Conservation (phyloP, 37 sponge, comb jelly and placozoan species). For the Trichoplax adhaerens region DNA sequence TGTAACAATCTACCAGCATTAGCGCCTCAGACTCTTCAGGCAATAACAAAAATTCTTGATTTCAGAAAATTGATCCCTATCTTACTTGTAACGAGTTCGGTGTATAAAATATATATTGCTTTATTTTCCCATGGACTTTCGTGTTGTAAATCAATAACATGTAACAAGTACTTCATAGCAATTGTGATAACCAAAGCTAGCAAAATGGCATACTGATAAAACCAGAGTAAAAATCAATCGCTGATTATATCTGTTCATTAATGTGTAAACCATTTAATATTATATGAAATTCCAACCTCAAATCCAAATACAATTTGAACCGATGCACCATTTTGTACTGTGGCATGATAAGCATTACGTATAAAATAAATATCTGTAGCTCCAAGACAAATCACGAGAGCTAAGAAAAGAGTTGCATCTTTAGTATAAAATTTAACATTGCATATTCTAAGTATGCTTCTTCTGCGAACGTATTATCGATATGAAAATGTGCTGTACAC, state of each 20-base stretch:
- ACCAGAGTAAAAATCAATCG: no score
- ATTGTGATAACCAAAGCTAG: slow-evolving; percentile 39
- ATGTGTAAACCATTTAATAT: not conserved
- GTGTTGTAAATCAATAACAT: slow-evolving; percentile 74
- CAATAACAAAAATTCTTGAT: no score
- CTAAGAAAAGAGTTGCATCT: slow-evolving; percentile 1
- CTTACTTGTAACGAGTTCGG: slow-evolving; percentile 23
- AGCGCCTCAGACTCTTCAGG: no score
- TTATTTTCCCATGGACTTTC: slow-evolving; percentile 98
- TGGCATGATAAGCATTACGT: slow-evolving; percentile 13
- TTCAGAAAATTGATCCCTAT: no score
- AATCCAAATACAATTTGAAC: slow-evolving; percentile 88
- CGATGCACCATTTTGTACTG: slow-evolving; percentile 41
- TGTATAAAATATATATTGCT: slow-evolving; percentile 69
- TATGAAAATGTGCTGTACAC: no score
- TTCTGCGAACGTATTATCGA: no score
- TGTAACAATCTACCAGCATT: not conserved
- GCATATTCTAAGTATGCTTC: no score
- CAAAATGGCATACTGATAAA: slow-evolving; percentile 62
- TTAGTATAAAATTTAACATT: no score
- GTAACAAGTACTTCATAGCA: slow-evolving; percentile 66
- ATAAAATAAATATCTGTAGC: slow-evolving; percentile 33
- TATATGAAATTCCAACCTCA: slow-evolving; percentile 30
- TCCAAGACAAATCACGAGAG: slow-evolving; percentile 28
- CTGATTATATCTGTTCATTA: not conserved